Conservation (phyloP, 2,888 invertebrate genomes). For the Drosophila flavopinicola region DNA sequence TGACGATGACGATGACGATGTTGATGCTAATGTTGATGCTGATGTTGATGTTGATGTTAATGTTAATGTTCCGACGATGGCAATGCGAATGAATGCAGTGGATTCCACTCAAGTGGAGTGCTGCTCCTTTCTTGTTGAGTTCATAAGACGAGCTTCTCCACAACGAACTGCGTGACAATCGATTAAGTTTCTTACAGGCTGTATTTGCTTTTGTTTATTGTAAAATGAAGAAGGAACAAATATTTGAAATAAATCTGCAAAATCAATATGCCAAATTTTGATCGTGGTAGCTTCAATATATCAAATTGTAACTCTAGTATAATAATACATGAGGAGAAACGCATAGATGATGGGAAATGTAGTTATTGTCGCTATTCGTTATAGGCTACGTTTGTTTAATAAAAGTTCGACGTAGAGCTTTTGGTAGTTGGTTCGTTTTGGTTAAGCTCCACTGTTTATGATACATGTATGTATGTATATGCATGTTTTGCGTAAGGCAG, state of each 20-base stretch:
- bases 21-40: slow-evolving; percentile 9
- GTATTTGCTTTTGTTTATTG: neutral
- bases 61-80: slow-evolving; percentile 14
- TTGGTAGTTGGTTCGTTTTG: too few relatives aligned
- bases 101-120: slow-evolving; percentile 6
- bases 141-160: slow-evolving; percentile 7
- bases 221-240: neutral
- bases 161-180: slow-evolving; percentile 2
- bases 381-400: too few relatives aligned
- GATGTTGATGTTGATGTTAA: slow-evolving; percentile 10
- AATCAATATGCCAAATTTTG: too few relatives aligned
- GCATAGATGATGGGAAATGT: too few relatives aligned
- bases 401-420: too few relatives aligned
- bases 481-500: slow-evolving; percentile 6
- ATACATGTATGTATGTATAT: neutral
- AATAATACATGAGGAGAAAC: too few relatives aligned
- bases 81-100: slow-evolving; percentile 19
- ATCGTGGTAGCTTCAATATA: too few relatives aligned
- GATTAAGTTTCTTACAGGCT: neutral
- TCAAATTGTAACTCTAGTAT: too few relatives aligned
- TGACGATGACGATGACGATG: slow-evolving; percentile 24
- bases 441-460: neutral
- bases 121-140: slow-evolving; percentile 4
- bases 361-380: too few relatives aligned
- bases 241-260: neutral